These are phyloP conservation scores for Mycteria americana DNA, from an alignment of 2,797 vertebrate species.

Conservation along the genomic window DNA sequence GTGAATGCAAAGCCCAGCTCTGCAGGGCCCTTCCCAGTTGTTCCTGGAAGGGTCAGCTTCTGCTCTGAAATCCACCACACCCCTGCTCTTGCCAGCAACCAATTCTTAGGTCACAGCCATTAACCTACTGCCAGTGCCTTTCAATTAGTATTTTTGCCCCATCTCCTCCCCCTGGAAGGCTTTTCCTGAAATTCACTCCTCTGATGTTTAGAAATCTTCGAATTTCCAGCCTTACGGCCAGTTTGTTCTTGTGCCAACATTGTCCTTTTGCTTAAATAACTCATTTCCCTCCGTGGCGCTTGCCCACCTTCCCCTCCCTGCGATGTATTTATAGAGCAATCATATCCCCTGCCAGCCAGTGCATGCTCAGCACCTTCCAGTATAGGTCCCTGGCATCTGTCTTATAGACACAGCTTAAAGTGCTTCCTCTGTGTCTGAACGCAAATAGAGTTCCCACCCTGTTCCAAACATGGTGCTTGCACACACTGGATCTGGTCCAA, in stretches of 20 bases:
- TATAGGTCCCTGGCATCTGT: constrained; percentile 19
- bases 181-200: constrained; percentile 43
- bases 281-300: constrained; percentile 7
- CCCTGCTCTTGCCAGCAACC: not conserved
- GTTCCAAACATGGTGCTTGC: constrained; percentile 23
- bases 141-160: not conserved
- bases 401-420: not conserved
- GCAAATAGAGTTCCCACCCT: constrained; percentile 41
- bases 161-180: not conserved
- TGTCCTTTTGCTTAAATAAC: constrained; percentile 59
- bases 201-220: constrained; percentile 52
- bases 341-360: not conserved
- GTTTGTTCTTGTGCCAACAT: constrained; percentile 67
- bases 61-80: constrained; percentile 1
- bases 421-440: constrained; percentile 46
- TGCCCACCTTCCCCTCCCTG: constrained; percentile 33
- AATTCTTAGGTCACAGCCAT: not conserved
- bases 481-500: constrained; percentile 21
- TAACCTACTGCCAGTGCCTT: not conserved
- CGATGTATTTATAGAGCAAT: constrained; percentile 34
- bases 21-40: not conserved
- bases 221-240: constrained; percentile 33
- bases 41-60: constrained; percentile 30
- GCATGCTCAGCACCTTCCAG: constrained; percentile 29
- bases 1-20: not conserved